These are phyloP conservation scores for Lycaena phlaeas DNA, from an alignment of 2,888 invertebrate genomes.

Conservation along the genomic window DNA sequence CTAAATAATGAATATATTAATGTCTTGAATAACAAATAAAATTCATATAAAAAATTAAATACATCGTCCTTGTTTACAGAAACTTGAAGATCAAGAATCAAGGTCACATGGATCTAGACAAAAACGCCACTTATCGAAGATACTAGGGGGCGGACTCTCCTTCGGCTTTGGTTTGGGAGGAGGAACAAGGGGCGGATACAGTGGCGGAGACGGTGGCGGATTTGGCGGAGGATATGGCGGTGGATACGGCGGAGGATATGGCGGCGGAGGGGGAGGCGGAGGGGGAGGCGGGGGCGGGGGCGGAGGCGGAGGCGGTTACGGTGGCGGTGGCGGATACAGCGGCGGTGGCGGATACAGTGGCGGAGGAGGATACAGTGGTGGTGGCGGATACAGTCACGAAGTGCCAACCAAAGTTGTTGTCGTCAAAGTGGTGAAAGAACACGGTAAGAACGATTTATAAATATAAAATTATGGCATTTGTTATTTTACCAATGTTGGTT, in stretches of 20 bases:
- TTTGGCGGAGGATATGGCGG: constrained; percentile 2
- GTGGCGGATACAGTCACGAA: constrained; percentile 23
- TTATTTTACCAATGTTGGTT: no score
- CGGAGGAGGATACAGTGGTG: constrained; percentile 1
- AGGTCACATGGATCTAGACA: neutral
- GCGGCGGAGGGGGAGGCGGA: constrained; percentile 14
- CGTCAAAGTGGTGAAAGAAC: constrained; percentile 39
- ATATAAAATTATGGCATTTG: no score
- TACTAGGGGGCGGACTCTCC: constrained; percentile 1
- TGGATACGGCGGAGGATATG: constrained; percentile 17
- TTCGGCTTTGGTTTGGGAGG: constrained; percentile 27
- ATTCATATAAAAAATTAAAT: no score
- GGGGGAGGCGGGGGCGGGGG: constrained; percentile 25
- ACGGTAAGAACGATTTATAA: constrained; percentile 22
- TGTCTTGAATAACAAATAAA: no score
- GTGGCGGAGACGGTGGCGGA: constrained; percentile 1
- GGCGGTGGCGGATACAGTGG: constrained; percentile 28
- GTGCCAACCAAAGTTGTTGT: constrained; percentile 36
- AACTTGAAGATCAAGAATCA: constrained; percentile 1
- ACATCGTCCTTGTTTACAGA: constrained; percentile 2
- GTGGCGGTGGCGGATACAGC: no score
- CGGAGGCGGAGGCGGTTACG: constrained; percentile 15
- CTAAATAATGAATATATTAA: no score
- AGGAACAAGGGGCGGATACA: constrained; percentile 13
- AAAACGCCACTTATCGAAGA: constrained; percentile 3